These are phyloP conservation scores for Didymodactylos carnosus DNA, from an alignment of 2,888 invertebrate species.

Conservation along the genomic window DNA sequence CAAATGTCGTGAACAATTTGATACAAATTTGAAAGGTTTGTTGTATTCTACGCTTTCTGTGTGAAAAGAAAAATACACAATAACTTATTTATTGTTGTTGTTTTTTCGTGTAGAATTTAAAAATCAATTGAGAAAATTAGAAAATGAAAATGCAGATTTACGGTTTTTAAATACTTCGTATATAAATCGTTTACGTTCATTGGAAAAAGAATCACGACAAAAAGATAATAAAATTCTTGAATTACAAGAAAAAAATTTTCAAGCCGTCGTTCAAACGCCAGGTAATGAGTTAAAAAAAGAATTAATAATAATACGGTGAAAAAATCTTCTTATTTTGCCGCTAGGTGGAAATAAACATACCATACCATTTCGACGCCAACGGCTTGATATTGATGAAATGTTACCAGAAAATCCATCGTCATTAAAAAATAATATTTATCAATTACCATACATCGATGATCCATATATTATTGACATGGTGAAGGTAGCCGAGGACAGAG, in stretches of 20 bases:
- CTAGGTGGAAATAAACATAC: slow-evolving; percentile 32
- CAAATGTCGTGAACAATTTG: slow-evolving; percentile 27
- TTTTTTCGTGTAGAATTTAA: slow-evolving; percentile 24
- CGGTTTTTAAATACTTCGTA: slow-evolving; percentile 42
- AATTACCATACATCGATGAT: slow-evolving; percentile 19
- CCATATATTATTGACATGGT: slow-evolving; percentile 31
- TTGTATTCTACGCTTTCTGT: neutral
- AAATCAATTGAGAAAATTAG: slow-evolving; percentile 41
- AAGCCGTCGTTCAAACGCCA: slow-evolving; percentile 35
- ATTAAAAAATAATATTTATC: neutral
- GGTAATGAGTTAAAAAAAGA: slow-evolving; percentile 21
- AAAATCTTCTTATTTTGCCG: neutral
- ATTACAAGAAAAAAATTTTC: slow-evolving; percentile 37
- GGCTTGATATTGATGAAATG: slow-evolving; percentile 32
- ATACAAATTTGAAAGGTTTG: slow-evolving; percentile 25
- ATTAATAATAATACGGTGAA: neutral
- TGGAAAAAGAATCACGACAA: slow-evolving; percentile 46
- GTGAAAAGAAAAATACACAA: neutral
- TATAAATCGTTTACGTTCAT: slow-evolving; percentile 41
- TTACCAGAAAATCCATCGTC: slow-evolving; percentile 19
- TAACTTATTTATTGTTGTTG: neutral
- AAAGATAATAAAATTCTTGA: slow-evolving; percentile 40
- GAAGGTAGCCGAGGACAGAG: slow-evolving; percentile 30
- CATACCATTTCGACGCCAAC: slow-evolving; percentile 33
- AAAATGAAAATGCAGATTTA: slow-evolving; percentile 40